phyloP scores from a whole-genome alignment of 2,797 vertebrate genomes.

The Neoniphon sammara region DNA sequence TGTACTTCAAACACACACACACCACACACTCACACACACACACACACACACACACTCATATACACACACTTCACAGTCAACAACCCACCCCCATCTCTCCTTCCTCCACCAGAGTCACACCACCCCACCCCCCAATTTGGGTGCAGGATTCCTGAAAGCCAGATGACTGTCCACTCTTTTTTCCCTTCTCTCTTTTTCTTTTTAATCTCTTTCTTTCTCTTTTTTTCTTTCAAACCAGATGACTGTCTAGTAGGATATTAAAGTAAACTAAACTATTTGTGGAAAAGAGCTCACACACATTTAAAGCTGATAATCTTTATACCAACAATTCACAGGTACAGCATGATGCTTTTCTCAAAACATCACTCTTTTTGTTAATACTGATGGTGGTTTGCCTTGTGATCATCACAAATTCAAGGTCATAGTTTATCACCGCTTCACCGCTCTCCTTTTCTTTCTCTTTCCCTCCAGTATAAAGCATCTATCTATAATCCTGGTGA shows the following conservation, averaged over 20 bases:
- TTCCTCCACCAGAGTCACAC: slow-evolving; percentile 64
- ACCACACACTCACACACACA: no score
- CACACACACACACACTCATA: slow-evolving; percentile 18
- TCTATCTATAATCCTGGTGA: slow-evolving; percentile 12
- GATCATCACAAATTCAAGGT: not conserved
- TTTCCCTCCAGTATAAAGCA: not conserved
- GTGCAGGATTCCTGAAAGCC: slow-evolving; percentile 55
- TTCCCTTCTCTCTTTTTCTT: slow-evolving; percentile 27
- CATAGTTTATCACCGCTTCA: no score
- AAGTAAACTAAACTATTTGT: slow-evolving; percentile 18
- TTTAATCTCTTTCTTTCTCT: slow-evolving; percentile 16
- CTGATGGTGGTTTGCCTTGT: not conserved
- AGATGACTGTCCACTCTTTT: slow-evolving; percentile 58
- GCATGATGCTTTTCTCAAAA: no score
- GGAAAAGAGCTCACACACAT: no score
- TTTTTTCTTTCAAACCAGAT: slow-evolving; percentile 6
- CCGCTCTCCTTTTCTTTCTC: not conserved
- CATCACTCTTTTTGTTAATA: not conserved
- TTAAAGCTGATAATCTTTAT: no score
- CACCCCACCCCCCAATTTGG: slow-evolving; percentile 26
- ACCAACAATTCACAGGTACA: no score
- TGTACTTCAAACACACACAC: no score
- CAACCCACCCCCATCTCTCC: slow-evolving; percentile 40
- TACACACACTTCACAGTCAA: slow-evolving; percentile 54
- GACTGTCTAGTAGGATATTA: slow-evolving; percentile 2